phyloP scores from a whole-genome alignment of 2,888 invertebrate genomes.

The Linnaemya vulpina region DNA sequence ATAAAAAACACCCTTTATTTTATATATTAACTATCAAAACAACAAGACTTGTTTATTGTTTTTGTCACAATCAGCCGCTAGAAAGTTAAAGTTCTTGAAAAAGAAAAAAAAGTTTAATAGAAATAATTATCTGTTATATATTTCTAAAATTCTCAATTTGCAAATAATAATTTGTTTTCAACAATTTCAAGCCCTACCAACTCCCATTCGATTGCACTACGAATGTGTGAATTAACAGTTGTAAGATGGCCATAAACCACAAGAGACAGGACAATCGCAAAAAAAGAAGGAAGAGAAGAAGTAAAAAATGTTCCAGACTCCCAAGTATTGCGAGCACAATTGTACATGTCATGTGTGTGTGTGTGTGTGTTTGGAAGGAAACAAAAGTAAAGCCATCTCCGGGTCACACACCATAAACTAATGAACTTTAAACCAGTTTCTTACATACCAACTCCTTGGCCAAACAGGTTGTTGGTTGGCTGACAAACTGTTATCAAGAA shows the following conservation, averaged over 20 bases:
- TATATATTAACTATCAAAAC: no score
- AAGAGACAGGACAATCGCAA: conserved; percentile 58
- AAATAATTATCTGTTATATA: no score
- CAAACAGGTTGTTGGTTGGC: conserved; percentile 19
- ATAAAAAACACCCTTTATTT: no score
- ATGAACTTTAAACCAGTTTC: conserved; percentile 66
- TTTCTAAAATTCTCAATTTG: not conserved
- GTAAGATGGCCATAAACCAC: conserved; percentile 66
- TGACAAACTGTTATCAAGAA: conserved; percentile 68
- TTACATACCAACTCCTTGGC: not conserved
- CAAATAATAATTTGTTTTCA: not conserved
- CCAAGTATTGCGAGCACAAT: not conserved
- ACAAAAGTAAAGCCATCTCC: conserved; percentile 63
- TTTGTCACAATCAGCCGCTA: no score
- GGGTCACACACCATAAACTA: conserved; percentile 70
- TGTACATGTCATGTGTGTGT: not conserved
- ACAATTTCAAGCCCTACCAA: conserved; percentile 25
- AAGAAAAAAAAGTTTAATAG: no score
- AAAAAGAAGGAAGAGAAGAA: conserved; percentile 11
- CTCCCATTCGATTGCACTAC: conserved; percentile 10
- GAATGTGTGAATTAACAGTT: conserved; percentile 60
- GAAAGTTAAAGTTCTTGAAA: no score
- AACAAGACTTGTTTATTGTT: no score
- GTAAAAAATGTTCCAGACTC: not conserved
- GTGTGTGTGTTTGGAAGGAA: conserved; percentile 8